Base-by-base conservation (phyloP, 2,888 invertebrate species). In the Criorhina ranunculi region DNA sequence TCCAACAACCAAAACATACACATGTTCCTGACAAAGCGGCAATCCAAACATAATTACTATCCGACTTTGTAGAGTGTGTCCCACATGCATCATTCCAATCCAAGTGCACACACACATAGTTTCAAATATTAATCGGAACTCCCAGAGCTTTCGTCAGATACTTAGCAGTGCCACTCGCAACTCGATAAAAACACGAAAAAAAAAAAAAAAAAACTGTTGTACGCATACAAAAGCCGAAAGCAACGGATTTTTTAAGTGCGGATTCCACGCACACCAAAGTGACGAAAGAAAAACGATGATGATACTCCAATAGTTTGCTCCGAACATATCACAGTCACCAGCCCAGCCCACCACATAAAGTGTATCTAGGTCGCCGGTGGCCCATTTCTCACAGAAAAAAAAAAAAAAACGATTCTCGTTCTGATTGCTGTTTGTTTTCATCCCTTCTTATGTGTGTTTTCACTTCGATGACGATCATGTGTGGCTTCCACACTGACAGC, bases 301-400 rank as follows among this genome's bases (percentile, higher is more conserved):
- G 60, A 60, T 82, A 35, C 31, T 79, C 62, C 55, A 60, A 72
- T 66, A 78, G 66, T 78, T 82, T 57, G 60, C 42, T 70, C 44
- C 12, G 69, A 69, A 62, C 53, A 46, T 62, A 57, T 79, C 66
- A 59, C 59, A 69, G n/a, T n/a, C n/a, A n/a, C n/a, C n/a, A n/a
- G 46, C 55, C 51, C 44, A 70, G 51, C 62, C 62, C 60, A 81
- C 29, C 42, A 42, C 62, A 40, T 17, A 59, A 11, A 46, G 40
- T 31, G 67, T 67, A 78, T 69, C 73, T 83, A 67, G 83, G 83
- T 79, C 83, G 66, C 37, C 59, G 73, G 73, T 83, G 83, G 79
- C 83, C 79, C 73, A 83, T 83, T 83, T 83, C 83, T 79, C 83
- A 83, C 57, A 62, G 66, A 67, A 77, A 77, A 53, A 73, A 83